Conservation (phyloP, 1,140 invertebrate species). For the Drosophila pseudoobscura region DNA sequence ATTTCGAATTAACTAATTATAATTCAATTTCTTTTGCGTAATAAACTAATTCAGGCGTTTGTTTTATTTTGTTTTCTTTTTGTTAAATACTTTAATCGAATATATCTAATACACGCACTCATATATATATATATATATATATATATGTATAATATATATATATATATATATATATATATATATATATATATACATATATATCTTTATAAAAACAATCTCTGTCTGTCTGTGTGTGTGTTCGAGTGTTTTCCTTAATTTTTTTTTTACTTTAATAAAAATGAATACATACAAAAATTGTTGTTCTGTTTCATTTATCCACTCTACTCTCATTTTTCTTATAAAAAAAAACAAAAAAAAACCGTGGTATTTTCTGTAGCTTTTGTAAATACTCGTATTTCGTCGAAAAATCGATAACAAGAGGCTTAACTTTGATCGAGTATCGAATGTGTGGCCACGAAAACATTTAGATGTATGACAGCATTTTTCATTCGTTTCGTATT, state of each 20-base stretch:
- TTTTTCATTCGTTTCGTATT: constrained; percentile 10
- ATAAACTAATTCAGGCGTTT: constrained; percentile 80
- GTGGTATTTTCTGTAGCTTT: constrained; percentile 15
- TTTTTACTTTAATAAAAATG: constrained; percentile 68
- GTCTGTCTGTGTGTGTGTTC: constrained; percentile 59
- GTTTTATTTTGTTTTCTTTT: constrained; percentile 60
- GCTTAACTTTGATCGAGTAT: constrained; percentile 25
- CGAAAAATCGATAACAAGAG: constrained; percentile 46
- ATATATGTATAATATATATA: constrained; percentile 20
- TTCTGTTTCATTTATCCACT: constrained; percentile 56
- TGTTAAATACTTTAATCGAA: constrained; percentile 65
- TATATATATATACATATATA: constrained; percentile 46
- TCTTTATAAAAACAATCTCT: constrained; percentile 78
- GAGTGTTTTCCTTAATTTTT: constrained; percentile 43
- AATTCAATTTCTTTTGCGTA: constrained; percentile 65
- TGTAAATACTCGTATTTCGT: constrained; percentile 39
- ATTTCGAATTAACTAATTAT: constrained; percentile 51
- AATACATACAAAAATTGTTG: constrained; percentile 79
- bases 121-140: constrained; percentile 34
- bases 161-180: constrained; percentile 21
- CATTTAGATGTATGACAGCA: constrained; percentile 54
- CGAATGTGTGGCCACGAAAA: constrained; percentile 38
- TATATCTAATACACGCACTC: constrained; percentile 46
- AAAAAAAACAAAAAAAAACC: constrained; percentile 52
- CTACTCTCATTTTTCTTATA: constrained; percentile 44